These are phyloP conservation scores for Ellobius talpinus DNA, from an alignment of 2,113 vertebrate genomes.

Conservation along the genomic window DNA sequence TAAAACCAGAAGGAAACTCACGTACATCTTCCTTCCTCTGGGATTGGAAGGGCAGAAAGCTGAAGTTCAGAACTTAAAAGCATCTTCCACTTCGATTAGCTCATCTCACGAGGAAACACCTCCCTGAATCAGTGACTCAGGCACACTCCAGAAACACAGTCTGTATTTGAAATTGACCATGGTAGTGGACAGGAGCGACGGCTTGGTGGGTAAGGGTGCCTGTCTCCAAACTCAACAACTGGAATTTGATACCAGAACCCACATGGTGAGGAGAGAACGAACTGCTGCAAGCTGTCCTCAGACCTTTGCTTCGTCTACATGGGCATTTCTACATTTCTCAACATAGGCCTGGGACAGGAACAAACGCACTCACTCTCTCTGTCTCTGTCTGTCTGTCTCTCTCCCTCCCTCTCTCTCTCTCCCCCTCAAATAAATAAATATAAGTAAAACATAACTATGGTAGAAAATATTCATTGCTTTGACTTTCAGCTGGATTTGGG, in stretches of 20 bases:
- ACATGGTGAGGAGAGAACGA: background rate
- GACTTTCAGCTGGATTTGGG: constrained; percentile 76
- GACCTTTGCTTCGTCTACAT: background rate
- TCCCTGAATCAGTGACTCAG: constrained; percentile 82
- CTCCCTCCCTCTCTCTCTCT: background rate
- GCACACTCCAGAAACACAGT: constrained; percentile 84
- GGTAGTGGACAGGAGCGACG: constrained; percentile 48
- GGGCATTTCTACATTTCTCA: no score
- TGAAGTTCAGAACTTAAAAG: constrained; percentile 90
- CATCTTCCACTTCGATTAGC: constrained; percentile 85
- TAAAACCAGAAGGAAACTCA: constrained; percentile 77
- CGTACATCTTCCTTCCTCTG: constrained; percentile 79
- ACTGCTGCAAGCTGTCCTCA: background rate
- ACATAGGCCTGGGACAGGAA: no score
- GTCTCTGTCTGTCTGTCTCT: background rate
- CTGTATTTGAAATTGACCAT: constrained; percentile 83
- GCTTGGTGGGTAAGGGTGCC: background rate
- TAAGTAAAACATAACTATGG: constrained; percentile 46
- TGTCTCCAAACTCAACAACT: background rate
- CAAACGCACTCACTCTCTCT: background rate
- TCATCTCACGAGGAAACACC: constrained; percentile 88
- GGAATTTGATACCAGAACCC: background rate
- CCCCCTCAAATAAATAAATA: background rate
- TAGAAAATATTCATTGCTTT: constrained; percentile 58
- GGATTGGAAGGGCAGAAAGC: constrained; percentile 76